A percentile compares a stretch with the other conserved stretches of the same genome.
Evolutionary conservation across 2,888 invertebrate genomes (phyloP).

Genomic region (Eurois occulta): DNA sequence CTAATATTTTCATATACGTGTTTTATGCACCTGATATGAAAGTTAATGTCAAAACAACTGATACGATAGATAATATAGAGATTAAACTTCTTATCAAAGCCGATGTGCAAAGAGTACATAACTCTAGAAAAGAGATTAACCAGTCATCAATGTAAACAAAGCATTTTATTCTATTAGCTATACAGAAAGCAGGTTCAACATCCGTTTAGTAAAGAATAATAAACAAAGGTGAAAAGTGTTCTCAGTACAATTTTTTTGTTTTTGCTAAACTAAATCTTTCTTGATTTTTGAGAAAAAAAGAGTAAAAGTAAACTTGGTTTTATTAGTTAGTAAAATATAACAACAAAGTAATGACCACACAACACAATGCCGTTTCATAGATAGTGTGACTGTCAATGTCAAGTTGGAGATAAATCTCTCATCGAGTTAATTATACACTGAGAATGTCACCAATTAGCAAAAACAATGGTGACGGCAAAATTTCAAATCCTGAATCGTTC

Average conservation of each 20-base stretch:
- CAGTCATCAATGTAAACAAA: conserved; percentile 37
- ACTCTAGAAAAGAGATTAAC: conserved; percentile 23
- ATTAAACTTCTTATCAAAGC: conserved; percentile 8
- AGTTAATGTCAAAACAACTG: conserved; percentile 7
- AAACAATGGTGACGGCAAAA: neutral
- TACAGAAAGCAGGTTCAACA: conserved; percentile 55
- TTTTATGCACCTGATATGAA: conserved; percentile 18
- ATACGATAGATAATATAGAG: conserved; percentile 14
- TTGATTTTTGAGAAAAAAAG: neutral
- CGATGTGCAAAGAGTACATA: neutral
- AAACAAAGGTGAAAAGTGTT: conserved; percentile 49
- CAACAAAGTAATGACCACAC: neutral
- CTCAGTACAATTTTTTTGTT: conserved; percentile 4
- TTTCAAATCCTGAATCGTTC: neutral
- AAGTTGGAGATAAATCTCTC: conserved; percentile 34
- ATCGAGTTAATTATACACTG: conserved; percentile 33
- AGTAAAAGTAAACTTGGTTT: neutral
- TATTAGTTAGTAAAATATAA: neutral
- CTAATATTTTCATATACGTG: conserved; percentile 9
- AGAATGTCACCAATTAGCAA: conserved; percentile 13
- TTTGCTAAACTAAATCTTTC: neutral
- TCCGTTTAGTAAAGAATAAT: conserved; percentile 54
- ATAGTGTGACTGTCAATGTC: conserved; percentile 6
- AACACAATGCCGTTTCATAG: neutral
- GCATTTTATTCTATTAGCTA: conserved; percentile 23